A percentile compares a stretch with the other conserved stretches of the same genome.
phyloP scores from a whole-genome alignment of 2,113 vertebrate species.

The Lonchura striata region DNA sequence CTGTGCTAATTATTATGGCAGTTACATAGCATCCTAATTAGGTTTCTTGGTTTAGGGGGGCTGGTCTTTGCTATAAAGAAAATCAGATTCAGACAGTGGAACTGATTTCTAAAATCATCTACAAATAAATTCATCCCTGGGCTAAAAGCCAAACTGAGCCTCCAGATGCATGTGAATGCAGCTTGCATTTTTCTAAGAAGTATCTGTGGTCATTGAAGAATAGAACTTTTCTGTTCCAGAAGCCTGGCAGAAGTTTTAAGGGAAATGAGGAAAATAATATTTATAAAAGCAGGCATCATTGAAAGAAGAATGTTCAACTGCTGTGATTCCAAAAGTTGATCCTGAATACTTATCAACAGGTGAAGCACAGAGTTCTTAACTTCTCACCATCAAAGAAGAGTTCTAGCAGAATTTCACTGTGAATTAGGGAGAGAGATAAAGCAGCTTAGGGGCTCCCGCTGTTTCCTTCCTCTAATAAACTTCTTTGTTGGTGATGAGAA shows the following conservation, averaged over 20 bases:
- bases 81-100: neutral
- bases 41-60: neutral
- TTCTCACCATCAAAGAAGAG: neutral
- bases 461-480: constrained; percentile 5
- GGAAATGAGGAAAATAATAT: neutral
- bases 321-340: neutral
- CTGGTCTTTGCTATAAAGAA: neutral
- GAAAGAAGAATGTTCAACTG: neutral
- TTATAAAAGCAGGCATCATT: neutral
- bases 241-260: neutral
- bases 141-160: neutral
- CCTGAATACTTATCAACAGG: neutral
- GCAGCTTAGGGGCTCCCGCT: neutral
- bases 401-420: neutral
- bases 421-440: neutral
- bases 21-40: neutral
- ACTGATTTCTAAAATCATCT: constrained; percentile 20
- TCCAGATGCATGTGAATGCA: neutral
- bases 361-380: neutral
- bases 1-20: neutral
- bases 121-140: neutral
- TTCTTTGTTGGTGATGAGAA: neutral
- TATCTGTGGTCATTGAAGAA: neutral
- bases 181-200: neutral
- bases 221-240: neutral